phyloP scores from a whole-genome alignment of 2,113 vertebrate species.

The Toxotes jaculatrix region DNA sequence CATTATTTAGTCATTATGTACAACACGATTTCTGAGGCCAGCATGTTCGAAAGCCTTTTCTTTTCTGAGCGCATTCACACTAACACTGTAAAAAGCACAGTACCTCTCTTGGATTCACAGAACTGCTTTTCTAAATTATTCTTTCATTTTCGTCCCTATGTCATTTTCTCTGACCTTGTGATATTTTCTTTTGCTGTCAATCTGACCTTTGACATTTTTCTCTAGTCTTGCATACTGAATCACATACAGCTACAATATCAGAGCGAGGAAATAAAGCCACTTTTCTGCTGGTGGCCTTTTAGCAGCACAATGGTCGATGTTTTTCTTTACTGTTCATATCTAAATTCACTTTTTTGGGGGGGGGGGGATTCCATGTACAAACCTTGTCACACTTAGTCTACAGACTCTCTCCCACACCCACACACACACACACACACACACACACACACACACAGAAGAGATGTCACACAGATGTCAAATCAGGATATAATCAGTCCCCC shows the following conservation, averaged over 20 bases:
- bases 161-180: slow-evolving; percentile 10
- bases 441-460: background rate
- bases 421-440: background rate
- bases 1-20: background rate
- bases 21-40: background rate
- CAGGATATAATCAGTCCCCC: slow-evolving; percentile 43
- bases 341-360: background rate
- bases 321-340: background rate
- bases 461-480: background rate
- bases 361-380: background rate
- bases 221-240: background rate
- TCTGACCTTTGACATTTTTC: background rate
- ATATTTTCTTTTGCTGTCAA: background rate
- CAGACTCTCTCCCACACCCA: no score
- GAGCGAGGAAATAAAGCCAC: background rate
- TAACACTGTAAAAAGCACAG: background rate
- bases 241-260: background rate
- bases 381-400: background rate
- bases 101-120: background rate
- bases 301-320: background rate
- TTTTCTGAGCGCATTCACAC: background rate
- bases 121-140: background rate
- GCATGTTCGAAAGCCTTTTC: background rate
- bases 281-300: background rate
- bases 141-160: background rate